Evolutionary conservation across 2,113 vertebrate genomes (phyloP).

Genomic region (Platichthys stellatus): DNA sequence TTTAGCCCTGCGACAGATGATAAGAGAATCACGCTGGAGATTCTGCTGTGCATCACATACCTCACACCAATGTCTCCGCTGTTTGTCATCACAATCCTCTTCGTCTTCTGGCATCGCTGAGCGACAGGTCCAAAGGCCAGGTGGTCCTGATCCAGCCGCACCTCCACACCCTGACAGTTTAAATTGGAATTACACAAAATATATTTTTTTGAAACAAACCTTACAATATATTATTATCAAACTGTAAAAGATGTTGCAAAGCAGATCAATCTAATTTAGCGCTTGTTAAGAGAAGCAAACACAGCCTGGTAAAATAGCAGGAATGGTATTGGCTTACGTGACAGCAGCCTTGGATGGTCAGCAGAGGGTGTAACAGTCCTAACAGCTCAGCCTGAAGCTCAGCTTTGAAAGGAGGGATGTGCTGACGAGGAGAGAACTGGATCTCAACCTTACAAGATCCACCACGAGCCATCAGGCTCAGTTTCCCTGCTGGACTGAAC

Average conservation of each 20-base stretch:
- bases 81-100: conserved; percentile 83
- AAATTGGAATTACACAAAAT: too few species aligned
- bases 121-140: conserved; percentile 88
- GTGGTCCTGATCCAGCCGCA: conserved; percentile 85
- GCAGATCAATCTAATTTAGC: neutral
- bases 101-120: conserved; percentile 76
- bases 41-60: conserved; percentile 65
- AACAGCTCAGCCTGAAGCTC: conserved; percentile 83
- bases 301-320: neutral
- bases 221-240: too few species aligned
- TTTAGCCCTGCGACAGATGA: too few species aligned
- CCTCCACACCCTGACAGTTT: conserved; percentile 75
- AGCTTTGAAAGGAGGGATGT: conserved; percentile 78
- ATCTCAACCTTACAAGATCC: conserved; percentile 82
- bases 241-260: too few species aligned
- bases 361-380: conserved; percentile 81
- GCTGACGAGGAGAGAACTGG: conserved; percentile 81
- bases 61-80: conserved; percentile 84
- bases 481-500: conserved; percentile 70
- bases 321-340: conserved; percentile 47
- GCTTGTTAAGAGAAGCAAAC: neutral
- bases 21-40: neutral
- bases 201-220: too few species aligned
- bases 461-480: conserved; percentile 80
- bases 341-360: conserved; percentile 86